phyloP scores from a whole-genome alignment of 64 coral and sea anemone genomes.

The Montipora foliosa region DNA sequence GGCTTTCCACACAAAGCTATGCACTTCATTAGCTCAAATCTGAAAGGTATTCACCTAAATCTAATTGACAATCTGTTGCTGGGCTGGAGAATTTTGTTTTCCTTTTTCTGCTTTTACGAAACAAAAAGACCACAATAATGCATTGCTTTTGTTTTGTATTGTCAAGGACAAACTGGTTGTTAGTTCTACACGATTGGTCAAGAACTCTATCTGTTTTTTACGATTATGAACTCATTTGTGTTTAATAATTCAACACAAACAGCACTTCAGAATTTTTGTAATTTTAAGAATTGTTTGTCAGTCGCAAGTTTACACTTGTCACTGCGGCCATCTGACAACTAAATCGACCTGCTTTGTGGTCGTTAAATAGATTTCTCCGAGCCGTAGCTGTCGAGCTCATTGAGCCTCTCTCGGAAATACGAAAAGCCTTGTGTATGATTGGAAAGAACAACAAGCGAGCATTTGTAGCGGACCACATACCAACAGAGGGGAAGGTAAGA shows the following conservation, averaged over 20 bases:
- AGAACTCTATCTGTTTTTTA: constrained; percentile 12
- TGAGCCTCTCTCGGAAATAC: constrained; percentile 28
- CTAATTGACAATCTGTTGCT: constrained; percentile 47
- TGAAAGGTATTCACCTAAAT: neutral
- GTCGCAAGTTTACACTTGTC: neutral
- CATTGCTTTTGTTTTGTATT: neutral
- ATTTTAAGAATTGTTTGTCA: constrained; percentile 39
- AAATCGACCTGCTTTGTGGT: neutral
- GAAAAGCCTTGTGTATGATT: constrained; percentile 4
- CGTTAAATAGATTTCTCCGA: neutral
- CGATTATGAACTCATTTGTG: constrained; percentile 40
- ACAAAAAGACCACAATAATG: constrained; percentile 4
- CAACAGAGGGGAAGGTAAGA: neutral
- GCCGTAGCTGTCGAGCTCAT: neutral
- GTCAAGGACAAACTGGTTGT: constrained; percentile 1
- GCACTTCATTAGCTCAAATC: constrained; percentile 6
- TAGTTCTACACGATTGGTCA: neutral
- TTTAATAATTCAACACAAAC: constrained; percentile 14
- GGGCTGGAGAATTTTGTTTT: constrained; percentile 11
- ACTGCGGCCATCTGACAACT: neutral
- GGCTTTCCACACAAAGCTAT: neutral
- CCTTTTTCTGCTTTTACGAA: neutral
- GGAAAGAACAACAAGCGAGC: neutral
- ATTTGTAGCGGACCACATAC: neutral
- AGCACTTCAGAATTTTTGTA: constrained; percentile 16